These are phyloP conservation scores for Cheilosia impressa DNA, from an alignment of 2,888 invertebrate genomes.

Conservation along the genomic window DNA sequence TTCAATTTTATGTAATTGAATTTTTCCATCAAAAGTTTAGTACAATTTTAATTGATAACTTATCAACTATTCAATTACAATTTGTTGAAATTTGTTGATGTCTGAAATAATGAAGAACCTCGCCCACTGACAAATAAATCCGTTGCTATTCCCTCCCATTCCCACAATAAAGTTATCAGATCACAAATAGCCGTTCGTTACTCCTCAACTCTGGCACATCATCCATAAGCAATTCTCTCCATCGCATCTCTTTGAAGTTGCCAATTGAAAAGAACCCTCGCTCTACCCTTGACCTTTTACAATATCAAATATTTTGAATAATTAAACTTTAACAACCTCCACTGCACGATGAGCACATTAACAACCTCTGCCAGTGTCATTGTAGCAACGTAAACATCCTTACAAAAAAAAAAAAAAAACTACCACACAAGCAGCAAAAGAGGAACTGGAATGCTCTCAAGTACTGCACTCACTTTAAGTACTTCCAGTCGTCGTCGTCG, in stretches of 20 bases:
- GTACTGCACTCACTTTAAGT: slow-evolving; percentile 53
- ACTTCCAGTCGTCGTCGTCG: slow-evolving; percentile 37
- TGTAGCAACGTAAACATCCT: slow-evolving; percentile 24
- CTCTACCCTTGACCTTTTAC: slow-evolving; percentile 54
- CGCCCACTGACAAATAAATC: too few relatives aligned
- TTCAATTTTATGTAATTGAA: too few relatives aligned
- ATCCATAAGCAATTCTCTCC: background rate
- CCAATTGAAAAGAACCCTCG: background rate
- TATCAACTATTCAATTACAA: too few relatives aligned
- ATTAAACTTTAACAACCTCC: slow-evolving; percentile 48
- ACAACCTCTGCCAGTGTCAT: slow-evolving; percentile 44
- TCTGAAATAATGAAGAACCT: too few relatives aligned
- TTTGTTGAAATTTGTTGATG: too few relatives aligned
- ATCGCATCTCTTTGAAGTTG: background rate
- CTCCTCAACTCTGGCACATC: background rate
- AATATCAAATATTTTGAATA: slow-evolving; percentile 65
- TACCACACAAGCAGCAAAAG: background rate
- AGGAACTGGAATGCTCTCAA: slow-evolving; percentile 26
- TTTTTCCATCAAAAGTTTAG: too few relatives aligned
- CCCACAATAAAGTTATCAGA: too few relatives aligned
- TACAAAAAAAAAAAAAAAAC: background rate
- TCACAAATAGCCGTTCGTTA: background rate
- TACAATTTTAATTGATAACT: too few relatives aligned
- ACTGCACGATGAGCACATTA: slow-evolving; percentile 33
- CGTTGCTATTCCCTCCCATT: too few relatives aligned